Conservation (phyloP, 2,113 vertebrate species). For the Capreolus pygargus region DNA sequence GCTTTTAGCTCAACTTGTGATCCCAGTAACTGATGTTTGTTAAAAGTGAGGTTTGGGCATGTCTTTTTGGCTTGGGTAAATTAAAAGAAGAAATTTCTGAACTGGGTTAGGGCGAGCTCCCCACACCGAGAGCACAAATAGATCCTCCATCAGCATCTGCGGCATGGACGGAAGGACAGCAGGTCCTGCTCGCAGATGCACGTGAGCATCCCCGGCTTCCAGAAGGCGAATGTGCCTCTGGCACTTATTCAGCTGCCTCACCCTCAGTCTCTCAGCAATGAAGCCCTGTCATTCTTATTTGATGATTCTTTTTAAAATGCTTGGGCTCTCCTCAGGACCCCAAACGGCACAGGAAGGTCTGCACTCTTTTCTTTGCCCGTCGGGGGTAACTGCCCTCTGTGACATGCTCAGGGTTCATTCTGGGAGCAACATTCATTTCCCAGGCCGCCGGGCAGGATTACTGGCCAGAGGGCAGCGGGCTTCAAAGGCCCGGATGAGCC, state of each 20-base stretch:
- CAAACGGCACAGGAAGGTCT: background rate
- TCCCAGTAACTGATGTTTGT: background rate
- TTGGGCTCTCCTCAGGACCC: background rate
- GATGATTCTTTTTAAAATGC: conserved; percentile 1
- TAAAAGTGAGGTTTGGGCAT: background rate
- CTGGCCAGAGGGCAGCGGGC: background rate
- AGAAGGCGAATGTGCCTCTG: accelerated
- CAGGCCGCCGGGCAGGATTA: background rate
- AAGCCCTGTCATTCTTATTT: background rate
- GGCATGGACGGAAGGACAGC: background rate
- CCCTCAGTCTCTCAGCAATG: background rate
- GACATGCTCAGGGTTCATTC: background rate
- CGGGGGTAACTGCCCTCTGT: background rate
- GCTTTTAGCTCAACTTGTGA: background rate
- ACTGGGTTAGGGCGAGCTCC: background rate
- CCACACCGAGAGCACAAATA: background rate
- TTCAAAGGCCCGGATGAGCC: conserved; percentile 62
- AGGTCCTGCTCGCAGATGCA: accelerated
- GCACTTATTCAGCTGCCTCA: background rate
- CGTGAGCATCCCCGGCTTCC: background rate
- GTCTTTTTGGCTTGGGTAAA: background rate
- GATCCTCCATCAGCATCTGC: background rate
- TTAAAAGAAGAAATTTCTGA: background rate
- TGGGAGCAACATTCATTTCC: conserved; percentile 9
- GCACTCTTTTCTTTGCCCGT: background rate